Percentiles rank a stretch among this genome's conserved stretches.
phyloP scores from a whole-genome alignment of 2,888 invertebrate genomes.

The Cosmorhoe ocellata region DNA sequence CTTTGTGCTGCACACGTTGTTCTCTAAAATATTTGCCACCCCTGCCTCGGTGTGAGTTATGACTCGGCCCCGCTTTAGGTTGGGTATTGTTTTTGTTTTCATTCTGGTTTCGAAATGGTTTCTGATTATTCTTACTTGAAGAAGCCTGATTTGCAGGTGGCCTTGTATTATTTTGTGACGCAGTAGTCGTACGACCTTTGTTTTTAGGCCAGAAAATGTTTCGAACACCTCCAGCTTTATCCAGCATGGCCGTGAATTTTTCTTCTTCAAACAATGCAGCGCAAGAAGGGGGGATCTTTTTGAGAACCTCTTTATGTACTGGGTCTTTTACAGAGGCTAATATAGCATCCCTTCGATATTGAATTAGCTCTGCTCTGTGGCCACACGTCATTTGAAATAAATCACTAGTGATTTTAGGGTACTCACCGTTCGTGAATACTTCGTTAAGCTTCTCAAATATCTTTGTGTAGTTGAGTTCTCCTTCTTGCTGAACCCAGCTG shows the following conservation, averaged over 20 bases:
- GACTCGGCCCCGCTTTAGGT: not conserved
- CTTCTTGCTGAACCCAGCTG: not conserved
- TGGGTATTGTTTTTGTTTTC: not conserved
- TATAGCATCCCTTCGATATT: not conserved
- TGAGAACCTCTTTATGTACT: not conserved
- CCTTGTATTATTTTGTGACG: not conserved
- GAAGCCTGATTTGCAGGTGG: not conserved
- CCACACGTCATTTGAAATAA: not conserved
- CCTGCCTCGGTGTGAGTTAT: not conserved
- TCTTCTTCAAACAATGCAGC: not conserved
- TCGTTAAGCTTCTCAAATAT: not conserved
- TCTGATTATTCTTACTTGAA: not conserved
- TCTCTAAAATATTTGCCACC: not conserved
- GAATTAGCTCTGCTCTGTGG: not conserved
- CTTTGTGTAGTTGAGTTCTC: not conserved
- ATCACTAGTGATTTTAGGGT: not conserved
- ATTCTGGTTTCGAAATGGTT: not conserved
- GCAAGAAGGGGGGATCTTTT: not conserved
- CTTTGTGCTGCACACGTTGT: not conserved
- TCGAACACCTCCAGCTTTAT: not conserved
- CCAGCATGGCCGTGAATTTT: not conserved
- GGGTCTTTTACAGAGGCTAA: not conserved
- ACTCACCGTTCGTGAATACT: not conserved
- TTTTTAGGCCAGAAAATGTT: not conserved
- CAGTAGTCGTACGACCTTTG: no score